Evolutionary conservation across 2,797 vertebrate genomes (phyloP), one percentile per base, ranked within the genome.

Genomic region (Mormyrus hasselquistii): DNA sequence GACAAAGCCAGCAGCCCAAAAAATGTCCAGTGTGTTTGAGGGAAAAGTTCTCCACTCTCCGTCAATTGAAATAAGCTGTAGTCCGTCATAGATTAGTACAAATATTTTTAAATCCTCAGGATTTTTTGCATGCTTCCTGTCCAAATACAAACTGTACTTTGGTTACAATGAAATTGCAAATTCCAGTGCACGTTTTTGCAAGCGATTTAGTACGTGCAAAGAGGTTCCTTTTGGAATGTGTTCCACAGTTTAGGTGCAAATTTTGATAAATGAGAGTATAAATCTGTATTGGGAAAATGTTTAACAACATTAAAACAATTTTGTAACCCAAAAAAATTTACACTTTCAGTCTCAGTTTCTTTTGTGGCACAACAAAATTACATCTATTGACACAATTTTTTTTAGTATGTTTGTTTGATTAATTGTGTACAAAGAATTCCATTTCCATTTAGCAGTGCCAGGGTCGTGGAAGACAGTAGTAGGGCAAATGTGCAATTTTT

Each of bases 401-500:
- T 82, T 8, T 44, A 16, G 34, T 19, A 19, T 93, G 91, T 59
- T 59, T 93, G 92, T 93, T 93, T 19, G 90, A 92, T 95, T 96
- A 96, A 96, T 96, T 95, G 95, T 93, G 73, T 93, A 92, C 94
- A 94, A 94, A 91, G 25, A 53, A 55, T 19, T 87, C 29, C 38
- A 6, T 22, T 41, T 95, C 29, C 38, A 6, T 22, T 41, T 95
- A 95, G 95, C 95, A 94, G 89, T 90, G 52, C 85, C 25, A 90
- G 89, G 92, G 93, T 95, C 95, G 95, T 94, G 94, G 94, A 94
- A 92, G 90, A 94, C 94, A 95, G 94, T 92, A 91, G 92, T 92
- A 90, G 92, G 44, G 86, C 49, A 91, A 92, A 92, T 92, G 22
- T 90, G 93, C 92, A 93, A 92, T 95, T 94, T 95, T 94, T 95